These are phyloP conservation scores for Ashinkailepas kermadecensis DNA, from an alignment of 2,888 invertebrate genomes.

Conservation along the genomic window DNA sequence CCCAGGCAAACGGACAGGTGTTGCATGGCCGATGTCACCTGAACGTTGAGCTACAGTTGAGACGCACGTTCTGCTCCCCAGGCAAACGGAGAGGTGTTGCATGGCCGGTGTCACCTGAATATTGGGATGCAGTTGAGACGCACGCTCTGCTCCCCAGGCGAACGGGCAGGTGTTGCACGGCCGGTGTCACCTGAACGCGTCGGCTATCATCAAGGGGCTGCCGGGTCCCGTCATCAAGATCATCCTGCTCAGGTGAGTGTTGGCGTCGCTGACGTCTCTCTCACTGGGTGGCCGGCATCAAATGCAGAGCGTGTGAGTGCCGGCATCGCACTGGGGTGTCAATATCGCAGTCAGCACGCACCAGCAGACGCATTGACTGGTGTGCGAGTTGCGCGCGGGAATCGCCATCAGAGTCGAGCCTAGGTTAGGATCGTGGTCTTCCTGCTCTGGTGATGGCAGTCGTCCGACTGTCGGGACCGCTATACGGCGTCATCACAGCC, in stretches of 20 bases:
- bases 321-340: no score
- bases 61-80: constrained; percentile 43
- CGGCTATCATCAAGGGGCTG: constrained; percentile 87
- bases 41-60: constrained; percentile 57
- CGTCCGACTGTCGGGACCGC: no score
- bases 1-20: constrained; percentile 86
- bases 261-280: background rate
- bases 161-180: constrained; percentile 91
- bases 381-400: no score
- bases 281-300: no score
- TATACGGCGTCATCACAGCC: no score
- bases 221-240: constrained; percentile 75
- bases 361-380: no score
- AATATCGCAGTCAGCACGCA: no score
- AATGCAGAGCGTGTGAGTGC: no score
- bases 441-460: no score
- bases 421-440: no score
- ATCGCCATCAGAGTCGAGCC: no score
- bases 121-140: no score
- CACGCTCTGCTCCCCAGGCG: constrained; percentile 53
- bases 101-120: constrained; percentile 93
- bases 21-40: constrained; percentile 90
- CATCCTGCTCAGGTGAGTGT: constrained; percentile 66
- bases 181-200: constrained; percentile 91
- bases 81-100: constrained; percentile 89